phyloP scores from a whole-genome alignment of 2,113 vertebrate genomes.

The Chamaetylas fuelleborni region DNA sequence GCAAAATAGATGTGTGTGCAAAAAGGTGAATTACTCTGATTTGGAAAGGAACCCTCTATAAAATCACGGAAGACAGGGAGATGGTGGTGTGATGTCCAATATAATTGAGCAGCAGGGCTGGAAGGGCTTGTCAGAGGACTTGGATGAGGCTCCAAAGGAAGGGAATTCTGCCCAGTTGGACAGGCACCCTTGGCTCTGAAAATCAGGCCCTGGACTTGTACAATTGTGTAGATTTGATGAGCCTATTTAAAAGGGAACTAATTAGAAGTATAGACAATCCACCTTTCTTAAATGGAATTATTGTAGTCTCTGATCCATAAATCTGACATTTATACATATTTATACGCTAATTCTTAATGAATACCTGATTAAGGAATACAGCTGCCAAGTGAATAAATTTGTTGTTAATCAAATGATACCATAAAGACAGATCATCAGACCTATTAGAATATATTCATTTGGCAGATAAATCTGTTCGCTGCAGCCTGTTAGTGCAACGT shows the following conservation, averaged over 20 bases:
- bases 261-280: constrained; percentile 47
- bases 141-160: not conserved
- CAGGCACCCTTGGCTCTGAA: not conserved
- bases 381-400: constrained; percentile 75
- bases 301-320: constrained; percentile 62
- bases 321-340: constrained; percentile 74
- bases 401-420: constrained; percentile 72
- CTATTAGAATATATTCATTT: constrained; percentile 70
- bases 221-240: not conserved
- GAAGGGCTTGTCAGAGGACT: not conserved
- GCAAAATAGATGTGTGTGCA: not conserved
- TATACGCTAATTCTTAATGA: constrained; percentile 70
- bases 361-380: constrained; percentile 74
- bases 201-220: not conserved
- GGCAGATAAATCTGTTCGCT: constrained; percentile 47
- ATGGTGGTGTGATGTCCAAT: not conserved
- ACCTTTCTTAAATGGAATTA: constrained; percentile 62
- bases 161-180: not conserved
- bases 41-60: not conserved
- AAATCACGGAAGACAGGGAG: not conserved
- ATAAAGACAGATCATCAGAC: constrained; percentile 73
- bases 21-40: not conserved
- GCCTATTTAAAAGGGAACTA: constrained; percentile 16
- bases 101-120: not conserved
- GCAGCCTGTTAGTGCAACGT: constrained; percentile 33